Percentiles rank a stretch among this genome's conserved stretches.
Conservation (phyloP, 1,140 invertebrate species). For the Drosophila busckii region DNA sequence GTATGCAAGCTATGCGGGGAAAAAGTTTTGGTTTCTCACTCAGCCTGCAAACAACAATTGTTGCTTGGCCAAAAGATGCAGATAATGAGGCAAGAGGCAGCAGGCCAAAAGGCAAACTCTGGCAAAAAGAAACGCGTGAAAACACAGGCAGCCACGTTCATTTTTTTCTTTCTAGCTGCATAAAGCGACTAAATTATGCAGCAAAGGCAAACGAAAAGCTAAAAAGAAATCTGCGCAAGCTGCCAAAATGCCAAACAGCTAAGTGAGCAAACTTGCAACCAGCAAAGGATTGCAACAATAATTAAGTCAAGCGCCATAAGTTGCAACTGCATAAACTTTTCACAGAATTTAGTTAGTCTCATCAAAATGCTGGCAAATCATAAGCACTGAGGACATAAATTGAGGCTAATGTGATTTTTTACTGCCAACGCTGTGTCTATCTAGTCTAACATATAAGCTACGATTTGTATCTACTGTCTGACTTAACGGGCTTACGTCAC, state of each 20-base stretch:
- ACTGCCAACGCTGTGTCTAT: too few relatives aligned
- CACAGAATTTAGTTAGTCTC: too few relatives aligned
- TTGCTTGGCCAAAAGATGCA: constrained; percentile 41
- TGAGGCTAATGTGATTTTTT: too few relatives aligned
- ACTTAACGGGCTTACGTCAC: neutral
- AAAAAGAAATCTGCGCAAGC: constrained; percentile 53
- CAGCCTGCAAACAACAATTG: constrained; percentile 44
- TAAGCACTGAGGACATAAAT: too few relatives aligned
- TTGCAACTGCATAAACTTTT: too few relatives aligned
- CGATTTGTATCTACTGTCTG: too few relatives aligned
- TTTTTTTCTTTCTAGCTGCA: constrained; percentile 26
- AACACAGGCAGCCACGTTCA: constrained; percentile 41
- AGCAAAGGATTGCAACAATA: constrained; percentile 15
- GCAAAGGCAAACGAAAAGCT: constrained; percentile 7
- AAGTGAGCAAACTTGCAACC: constrained; percentile 42
- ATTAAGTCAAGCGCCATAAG: constrained; percentile 19
- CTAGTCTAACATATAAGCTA: too few relatives aligned
- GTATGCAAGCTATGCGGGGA: constrained; percentile 1
- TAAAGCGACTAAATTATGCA: constrained; percentile 66
- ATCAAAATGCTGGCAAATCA: too few relatives aligned
- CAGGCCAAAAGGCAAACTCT: constrained; percentile 34
- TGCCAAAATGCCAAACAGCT: constrained; percentile 56
- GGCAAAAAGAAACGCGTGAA: constrained; percentile 42
- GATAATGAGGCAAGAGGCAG: constrained; percentile 71
- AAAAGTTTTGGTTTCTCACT: constrained; percentile 37